Evolutionary conservation across 2,797 vertebrate genomes (phyloP).

Genomic region (Notolabrus celidotus): DNA sequence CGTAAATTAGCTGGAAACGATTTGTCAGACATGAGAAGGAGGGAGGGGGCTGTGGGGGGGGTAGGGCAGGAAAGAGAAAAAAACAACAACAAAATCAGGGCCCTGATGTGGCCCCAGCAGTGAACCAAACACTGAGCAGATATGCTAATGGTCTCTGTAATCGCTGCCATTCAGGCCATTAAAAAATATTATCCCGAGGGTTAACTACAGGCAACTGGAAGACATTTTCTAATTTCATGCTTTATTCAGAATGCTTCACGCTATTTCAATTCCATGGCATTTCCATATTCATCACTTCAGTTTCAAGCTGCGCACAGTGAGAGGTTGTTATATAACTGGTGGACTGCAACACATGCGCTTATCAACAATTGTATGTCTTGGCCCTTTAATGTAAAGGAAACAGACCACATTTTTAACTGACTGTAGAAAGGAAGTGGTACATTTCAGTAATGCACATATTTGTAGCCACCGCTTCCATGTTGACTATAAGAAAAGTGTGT

Average conservation of each 20-base stretch:
- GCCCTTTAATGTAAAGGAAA: not conserved
- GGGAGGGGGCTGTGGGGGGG: constrained; percentile 2
- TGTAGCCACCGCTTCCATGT: constrained; percentile 60
- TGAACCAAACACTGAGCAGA: constrained; percentile 68
- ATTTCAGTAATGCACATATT: constrained; percentile 55
- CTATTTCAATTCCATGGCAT: constrained; percentile 32
- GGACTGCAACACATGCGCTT: not conserved
- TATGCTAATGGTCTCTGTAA: constrained; percentile 68
- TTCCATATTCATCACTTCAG: constrained; percentile 49
- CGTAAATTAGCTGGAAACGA: constrained; percentile 84
- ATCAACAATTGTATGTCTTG: not conserved
- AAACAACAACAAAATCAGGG: constrained; percentile 71
- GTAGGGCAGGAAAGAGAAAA: constrained; percentile 48
- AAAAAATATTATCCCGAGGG: constrained; percentile 57
- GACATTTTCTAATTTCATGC: constrained; percentile 53
- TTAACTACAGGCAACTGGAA: constrained; percentile 33
- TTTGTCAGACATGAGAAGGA: constrained; percentile 76
- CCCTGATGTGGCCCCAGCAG: constrained; percentile 61
- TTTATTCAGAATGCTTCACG: constrained; percentile 34
- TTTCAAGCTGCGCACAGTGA: not conserved
- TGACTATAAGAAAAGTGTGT: constrained; percentile 72
- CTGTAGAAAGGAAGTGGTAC: constrained; percentile 44
- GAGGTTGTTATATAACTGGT: not conserved
- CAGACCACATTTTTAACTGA: not conserved
- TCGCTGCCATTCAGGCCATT: constrained; percentile 67